Base-by-base conservation (phyloP, 2,113 vertebrate genomes). In the Pangasianodon hypophthalmus region DNA sequence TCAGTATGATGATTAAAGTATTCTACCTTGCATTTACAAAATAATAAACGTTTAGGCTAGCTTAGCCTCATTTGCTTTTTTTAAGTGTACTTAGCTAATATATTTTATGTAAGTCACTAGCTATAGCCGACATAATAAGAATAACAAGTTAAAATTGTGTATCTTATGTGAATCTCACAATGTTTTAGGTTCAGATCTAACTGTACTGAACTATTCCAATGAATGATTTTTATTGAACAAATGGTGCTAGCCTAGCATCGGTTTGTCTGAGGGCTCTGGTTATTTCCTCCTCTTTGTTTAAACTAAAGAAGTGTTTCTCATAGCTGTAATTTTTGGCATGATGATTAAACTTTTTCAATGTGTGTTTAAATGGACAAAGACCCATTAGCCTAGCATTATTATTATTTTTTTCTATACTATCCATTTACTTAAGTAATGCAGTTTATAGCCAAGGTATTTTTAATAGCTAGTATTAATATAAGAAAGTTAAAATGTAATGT, bases 261-360 rank as follows among this genome's bases (percentile, higher is more conserved):
- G 18, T 75, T 41, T 73, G 16, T 85, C 84, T 19, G 48, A 11
- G 75, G 87, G 13, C 50, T 18, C 41, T 58, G 52, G 16, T 73
- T 77, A 90, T 91, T 91, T 91, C 88, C 89, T 86, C 54, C 84
- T 67, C 62, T 83, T 56, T 79, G 77, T 86, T 75, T 90, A 90
- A 83, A 44, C 24, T 7, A 24, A 88, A 80, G 62, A 73, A 11
- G 52, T 60, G 60, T 29, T 88, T 83, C 87, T 81, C 86, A 69
- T 69, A 73, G 50, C 88, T 90, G 91, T 91, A 86, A 90, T 91
- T 90, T 88, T 75, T 71, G 73, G 77, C n/a, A 62, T 14, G 24
- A 56, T 79, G 77, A 92, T 92, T 90, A 84, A 88, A 84, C n/a
- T 14, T 69, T 67, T 67, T n/a, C 26, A n/a, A 10, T 67, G 62